Evolutionary conservation across 2,888 invertebrate genomes (phyloP).

Genomic region (Tineola bisselliella): DNA sequence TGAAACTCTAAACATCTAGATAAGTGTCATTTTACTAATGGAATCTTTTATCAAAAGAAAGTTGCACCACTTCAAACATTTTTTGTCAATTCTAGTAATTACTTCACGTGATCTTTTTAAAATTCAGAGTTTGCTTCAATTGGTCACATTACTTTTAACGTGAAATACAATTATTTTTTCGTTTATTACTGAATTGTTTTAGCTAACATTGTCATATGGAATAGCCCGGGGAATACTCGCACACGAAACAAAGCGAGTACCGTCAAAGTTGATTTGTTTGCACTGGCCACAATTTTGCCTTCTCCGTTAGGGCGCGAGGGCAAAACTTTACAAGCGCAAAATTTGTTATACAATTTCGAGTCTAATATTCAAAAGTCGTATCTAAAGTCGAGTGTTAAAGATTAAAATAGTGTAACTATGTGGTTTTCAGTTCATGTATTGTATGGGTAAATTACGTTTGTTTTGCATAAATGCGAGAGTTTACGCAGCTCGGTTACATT

Average conservation of each 20-base stretch:
- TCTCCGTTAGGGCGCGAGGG: conserved; percentile 16
- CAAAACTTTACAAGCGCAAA: not conserved
- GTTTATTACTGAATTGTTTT: not conserved
- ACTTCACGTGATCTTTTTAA: no score
- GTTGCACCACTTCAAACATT: not conserved
- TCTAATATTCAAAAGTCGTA: not conserved
- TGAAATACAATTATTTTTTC: no score
- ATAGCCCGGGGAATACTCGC: conserved; percentile 28
- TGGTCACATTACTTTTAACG: no score
- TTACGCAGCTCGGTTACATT: conserved; percentile 21
- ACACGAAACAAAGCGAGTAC: conserved; percentile 24
- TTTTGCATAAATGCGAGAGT: conserved; percentile 30
- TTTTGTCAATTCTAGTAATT: no score
- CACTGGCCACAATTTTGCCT: conserved; percentile 30
- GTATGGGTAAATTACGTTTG: conserved; percentile 48
- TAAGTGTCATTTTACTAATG: not conserved
- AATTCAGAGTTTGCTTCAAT: no score
- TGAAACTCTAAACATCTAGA: not conserved
- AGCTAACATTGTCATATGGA: not conserved
- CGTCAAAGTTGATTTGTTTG: conserved; percentile 42
- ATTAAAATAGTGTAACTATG: not conserved
- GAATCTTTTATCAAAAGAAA: not conserved
- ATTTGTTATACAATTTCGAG: not conserved
- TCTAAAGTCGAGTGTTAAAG: not conserved
- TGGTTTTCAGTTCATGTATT: conserved; percentile 27